Conservation (phyloP, 2,797 vertebrate species). For the Euthynnus affinis region DNA sequence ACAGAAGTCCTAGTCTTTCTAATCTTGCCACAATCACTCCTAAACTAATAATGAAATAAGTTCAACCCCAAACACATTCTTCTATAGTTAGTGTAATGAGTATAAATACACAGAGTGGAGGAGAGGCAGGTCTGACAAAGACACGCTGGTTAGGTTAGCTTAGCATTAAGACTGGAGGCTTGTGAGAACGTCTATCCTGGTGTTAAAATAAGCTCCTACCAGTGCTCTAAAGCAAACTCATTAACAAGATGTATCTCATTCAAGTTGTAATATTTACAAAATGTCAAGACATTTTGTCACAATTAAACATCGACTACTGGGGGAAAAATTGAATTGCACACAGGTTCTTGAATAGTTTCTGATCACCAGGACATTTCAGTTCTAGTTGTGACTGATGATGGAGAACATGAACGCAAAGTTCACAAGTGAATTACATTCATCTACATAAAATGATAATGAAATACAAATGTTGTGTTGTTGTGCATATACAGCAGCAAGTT, state of each 20-base stretch:
- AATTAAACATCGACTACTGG: neutral
- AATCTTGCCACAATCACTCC: slow-evolving; percentile 36
- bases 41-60: slow-evolving; percentile 9
- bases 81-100: neutral
- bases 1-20: slow-evolving; percentile 29
- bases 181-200: too few species aligned
- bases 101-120: neutral
- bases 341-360: neutral
- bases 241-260: too few species aligned
- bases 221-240: too few species aligned
- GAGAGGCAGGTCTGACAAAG: neutral
- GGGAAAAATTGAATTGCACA: neutral
- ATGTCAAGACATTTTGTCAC: neutral
- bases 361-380: neutral
- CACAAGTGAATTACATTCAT: too few species aligned
- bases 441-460: neutral
- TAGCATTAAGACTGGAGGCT: neutral
- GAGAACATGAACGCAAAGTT: too few species aligned
- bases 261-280: too few species aligned
- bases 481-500: neutral
- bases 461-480: slow-evolving; percentile 1
- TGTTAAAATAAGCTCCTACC: too few species aligned
- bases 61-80: slow-evolving; percentile 25
- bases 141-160: neutral
- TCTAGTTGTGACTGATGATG: neutral